These are phyloP conservation scores for Rhamnusium bicolor DNA, from an alignment of 2,888 invertebrate genomes.

Conservation along the genomic window DNA sequence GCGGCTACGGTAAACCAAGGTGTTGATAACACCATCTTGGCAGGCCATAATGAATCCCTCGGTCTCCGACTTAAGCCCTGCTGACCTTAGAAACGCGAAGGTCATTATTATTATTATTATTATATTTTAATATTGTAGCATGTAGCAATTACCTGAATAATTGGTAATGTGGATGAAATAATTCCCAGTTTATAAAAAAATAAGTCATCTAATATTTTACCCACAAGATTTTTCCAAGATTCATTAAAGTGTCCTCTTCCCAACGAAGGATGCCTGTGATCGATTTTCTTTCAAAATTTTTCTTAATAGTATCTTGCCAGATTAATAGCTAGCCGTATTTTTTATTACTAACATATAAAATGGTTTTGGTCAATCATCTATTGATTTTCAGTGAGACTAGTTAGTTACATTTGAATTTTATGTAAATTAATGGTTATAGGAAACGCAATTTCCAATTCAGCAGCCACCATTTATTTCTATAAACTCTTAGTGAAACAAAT, in stretches of 20 bases:
- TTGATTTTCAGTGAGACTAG: not conserved
- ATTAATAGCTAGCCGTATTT: not conserved
- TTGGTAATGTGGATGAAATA: not conserved
- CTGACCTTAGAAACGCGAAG: no score
- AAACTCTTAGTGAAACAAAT: not conserved
- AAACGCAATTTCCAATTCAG: not conserved
- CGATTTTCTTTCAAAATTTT: not conserved
- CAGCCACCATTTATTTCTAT: not conserved
- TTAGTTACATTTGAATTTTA: slow-evolving; percentile 15
- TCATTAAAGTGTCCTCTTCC: not conserved
- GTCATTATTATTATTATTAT: no score
- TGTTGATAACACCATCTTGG: no score
- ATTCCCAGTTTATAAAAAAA: not conserved
- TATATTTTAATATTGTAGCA: no score
- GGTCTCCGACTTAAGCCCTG: no score
- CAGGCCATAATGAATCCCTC: no score
- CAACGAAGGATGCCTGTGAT: not conserved
- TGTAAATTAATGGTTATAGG: slow-evolving; percentile 1
- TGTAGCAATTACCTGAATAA: not conserved
- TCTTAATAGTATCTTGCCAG: not conserved
- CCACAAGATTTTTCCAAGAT: not conserved
- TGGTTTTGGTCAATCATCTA: not conserved
- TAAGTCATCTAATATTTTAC: not conserved
- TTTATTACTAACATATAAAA: not conserved
- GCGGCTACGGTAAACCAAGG: no score